A percentile compares a stretch with the other conserved stretches of the same genome.
Conservation (phyloP, 2,888 invertebrate genomes). For the Drosophila monieri region DNA sequence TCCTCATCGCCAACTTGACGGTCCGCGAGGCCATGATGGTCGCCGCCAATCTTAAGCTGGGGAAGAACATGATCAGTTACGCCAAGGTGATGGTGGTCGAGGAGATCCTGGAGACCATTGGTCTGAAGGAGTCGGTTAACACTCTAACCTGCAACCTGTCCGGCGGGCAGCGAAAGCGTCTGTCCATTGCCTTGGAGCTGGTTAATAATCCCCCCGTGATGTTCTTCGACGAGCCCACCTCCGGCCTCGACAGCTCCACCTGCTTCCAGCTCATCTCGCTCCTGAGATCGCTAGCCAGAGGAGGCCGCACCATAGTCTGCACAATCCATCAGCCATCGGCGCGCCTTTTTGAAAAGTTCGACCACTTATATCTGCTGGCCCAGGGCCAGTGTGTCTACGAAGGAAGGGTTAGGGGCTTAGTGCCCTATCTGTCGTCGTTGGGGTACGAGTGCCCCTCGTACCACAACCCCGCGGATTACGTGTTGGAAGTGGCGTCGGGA, state of each 20-base stretch:
- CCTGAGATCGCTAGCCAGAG: slow-evolving; percentile 93
- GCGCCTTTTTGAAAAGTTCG: slow-evolving; percentile 97
- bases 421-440: slow-evolving; percentile 94
- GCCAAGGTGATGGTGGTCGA: slow-evolving; percentile 92
- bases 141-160: slow-evolving; percentile 93
- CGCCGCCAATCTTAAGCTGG: slow-evolving; percentile 96
- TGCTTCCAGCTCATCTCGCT: slow-evolving; percentile 96
- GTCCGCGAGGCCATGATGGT: slow-evolving; percentile 96
- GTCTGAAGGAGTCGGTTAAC: slow-evolving; percentile 91
- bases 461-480: slow-evolving; percentile 98
- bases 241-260: slow-evolving; percentile 96
- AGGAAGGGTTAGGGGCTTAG: slow-evolving; percentile 91
- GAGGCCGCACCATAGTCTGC: slow-evolving; percentile 95
- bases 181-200: slow-evolving; percentile 95
- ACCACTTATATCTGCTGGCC: slow-evolving; percentile 94
- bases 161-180: slow-evolving; percentile 95
- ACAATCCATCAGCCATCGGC: slow-evolving; percentile 99
- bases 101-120: slow-evolving; percentile 93
- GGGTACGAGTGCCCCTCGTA: slow-evolving; percentile 96
- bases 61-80: slow-evolving; percentile 89
- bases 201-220: slow-evolving; percentile 98
- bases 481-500: slow-evolving; percentile 97
- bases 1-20: slow-evolving; percentile 93
- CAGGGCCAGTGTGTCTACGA: slow-evolving; percentile 97
- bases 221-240: slow-evolving; percentile 98